Base-by-base conservation (phyloP, 2,113 vertebrate genomes). In the Oceanites oceanicus region DNA sequence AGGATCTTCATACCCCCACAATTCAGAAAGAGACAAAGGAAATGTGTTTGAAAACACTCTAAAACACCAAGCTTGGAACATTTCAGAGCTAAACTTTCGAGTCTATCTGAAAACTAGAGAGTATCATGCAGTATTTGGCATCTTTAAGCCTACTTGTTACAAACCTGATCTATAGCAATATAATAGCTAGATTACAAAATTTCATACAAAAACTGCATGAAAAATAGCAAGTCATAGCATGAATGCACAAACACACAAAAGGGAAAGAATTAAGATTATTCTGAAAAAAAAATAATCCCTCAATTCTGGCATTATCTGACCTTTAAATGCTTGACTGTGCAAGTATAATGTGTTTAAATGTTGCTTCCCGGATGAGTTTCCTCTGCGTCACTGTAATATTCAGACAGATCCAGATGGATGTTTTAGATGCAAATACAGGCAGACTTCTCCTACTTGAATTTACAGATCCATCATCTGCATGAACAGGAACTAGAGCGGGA, bases 351-450 rank as follows among this genome's bases (percentile, higher is more conserved):
- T 56, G 65, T 42, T 94, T 59, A 67, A 95, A 68, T 71, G 86
- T 56, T 91, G 93, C 89, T 94, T 87, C 95, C 86, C n/a, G 8
- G 86, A 50, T 94, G 79, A 80, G 79, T 71, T 86, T 86, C 59
- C 63, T 80, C 73, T 86, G 83, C 18, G 19, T 86, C 89, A 92
- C 77, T 59, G 1, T 7, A 40, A 71, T 21, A 75, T 75, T 94
- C 94, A 91, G 86, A 62, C n/a, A 47, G 93, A 71, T 58, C 74
- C 89, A 95, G 94, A 91, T 80, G 77, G 85, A 38, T 79, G 62
- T 53, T 97, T 90, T 34, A 79, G 53, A 89, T 94, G 96, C 89
- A 96, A 96, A 94, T 88, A 19, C 40, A 61, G 66, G 90, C 90
- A 92, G 80, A 29, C 40, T 92, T 70, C 81, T 80, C 86, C 65